These are phyloP conservation scores for Pseudopodoces humilis DNA, from an alignment of 2,113 vertebrate species.

Conservation along the genomic window DNA sequence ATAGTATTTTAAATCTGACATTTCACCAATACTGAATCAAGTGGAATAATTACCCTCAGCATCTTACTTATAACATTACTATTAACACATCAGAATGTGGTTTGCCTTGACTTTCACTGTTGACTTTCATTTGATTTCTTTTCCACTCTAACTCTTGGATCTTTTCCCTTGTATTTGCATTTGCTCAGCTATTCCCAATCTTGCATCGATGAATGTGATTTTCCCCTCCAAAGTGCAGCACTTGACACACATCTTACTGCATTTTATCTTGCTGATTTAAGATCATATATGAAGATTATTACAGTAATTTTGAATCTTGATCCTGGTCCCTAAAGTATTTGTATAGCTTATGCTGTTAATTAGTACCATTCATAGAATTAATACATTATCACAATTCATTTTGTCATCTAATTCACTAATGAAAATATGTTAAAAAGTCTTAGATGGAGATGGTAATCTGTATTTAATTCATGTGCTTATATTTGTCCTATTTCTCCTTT, in stretches of 20 bases:
- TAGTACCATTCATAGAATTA: neutral
- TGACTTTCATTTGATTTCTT: slow-evolving; percentile 13
- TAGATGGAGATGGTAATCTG: neutral
- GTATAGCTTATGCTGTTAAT: neutral
- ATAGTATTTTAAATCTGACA: slow-evolving; percentile 34
- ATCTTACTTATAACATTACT: slow-evolving; percentile 9
- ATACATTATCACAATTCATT: neutral
- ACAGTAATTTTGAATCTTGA: neutral
- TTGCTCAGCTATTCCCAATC: neutral
- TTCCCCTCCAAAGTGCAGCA: neutral
- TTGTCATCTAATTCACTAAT: neutral
- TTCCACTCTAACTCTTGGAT: neutral
- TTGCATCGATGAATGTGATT: neutral
- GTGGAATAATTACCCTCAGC: slow-evolving; percentile 5
- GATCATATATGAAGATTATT: neutral
- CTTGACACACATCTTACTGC: neutral
- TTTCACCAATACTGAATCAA: slow-evolving; percentile 50
- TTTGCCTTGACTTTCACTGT: slow-evolving; percentile 27
- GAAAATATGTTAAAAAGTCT: neutral
- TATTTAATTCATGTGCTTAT: neutral
- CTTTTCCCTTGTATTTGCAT: neutral
- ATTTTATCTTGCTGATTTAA: neutral
- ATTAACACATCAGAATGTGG: slow-evolving; percentile 26
- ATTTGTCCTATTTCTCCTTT: neutral
- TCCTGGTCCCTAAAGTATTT: neutral